A percentile compares a stretch with the other conserved stretches of the same genome.
phyloP scores from a whole-genome alignment of 2,888 invertebrate genomes.

The Margaritifera margaritifera region DNA sequence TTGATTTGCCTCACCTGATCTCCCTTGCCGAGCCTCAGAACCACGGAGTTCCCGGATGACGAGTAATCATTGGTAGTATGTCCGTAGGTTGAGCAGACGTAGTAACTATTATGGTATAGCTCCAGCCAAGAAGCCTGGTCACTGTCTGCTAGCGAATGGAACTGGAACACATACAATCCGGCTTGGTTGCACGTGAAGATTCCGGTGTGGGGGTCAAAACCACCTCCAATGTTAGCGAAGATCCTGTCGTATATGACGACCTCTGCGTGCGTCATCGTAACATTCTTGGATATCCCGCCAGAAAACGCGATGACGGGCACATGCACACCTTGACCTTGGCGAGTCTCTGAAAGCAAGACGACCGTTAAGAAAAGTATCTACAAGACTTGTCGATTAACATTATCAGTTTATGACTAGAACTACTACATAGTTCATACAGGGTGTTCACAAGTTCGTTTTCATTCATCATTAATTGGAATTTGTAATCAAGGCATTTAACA shows the following conservation, averaged over 20 bases:
- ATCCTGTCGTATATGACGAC: slow-evolving; percentile 36
- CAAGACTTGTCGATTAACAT: too few relatives aligned
- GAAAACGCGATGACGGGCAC: slow-evolving; percentile 30
- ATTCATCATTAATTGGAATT: too few relatives aligned
- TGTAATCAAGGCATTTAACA: too few relatives aligned
- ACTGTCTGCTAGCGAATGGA: slow-evolving; percentile 48
- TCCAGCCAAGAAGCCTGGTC: slow-evolving; percentile 46
- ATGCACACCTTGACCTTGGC: neutral
- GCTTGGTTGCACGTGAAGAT: slow-evolving; percentile 36
- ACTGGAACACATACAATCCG: slow-evolving; percentile 44
- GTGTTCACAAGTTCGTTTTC: too few relatives aligned
- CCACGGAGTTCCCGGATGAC: slow-evolving; percentile 45
- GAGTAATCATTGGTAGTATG: slow-evolving; percentile 48
- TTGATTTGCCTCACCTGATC: slow-evolving; percentile 17
- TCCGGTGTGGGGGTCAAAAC: slow-evolving; percentile 36
- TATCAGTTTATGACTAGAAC: too few relatives aligned
- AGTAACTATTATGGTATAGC: slow-evolving; percentile 52
- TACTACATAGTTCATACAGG: too few relatives aligned
- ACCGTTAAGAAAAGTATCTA: too few relatives aligned
- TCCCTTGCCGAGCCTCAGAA: slow-evolving; percentile 24
- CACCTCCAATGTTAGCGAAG: slow-evolving; percentile 39
- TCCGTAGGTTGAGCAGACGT: slow-evolving; percentile 49
- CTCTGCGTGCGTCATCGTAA: slow-evolving; percentile 23
- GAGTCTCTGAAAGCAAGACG: too few relatives aligned
- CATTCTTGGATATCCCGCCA: slow-evolving; percentile 31